Evolutionary conservation across 23 tunicate species (phyloP).

Genomic region (Botrylloides violaceus): DNA sequence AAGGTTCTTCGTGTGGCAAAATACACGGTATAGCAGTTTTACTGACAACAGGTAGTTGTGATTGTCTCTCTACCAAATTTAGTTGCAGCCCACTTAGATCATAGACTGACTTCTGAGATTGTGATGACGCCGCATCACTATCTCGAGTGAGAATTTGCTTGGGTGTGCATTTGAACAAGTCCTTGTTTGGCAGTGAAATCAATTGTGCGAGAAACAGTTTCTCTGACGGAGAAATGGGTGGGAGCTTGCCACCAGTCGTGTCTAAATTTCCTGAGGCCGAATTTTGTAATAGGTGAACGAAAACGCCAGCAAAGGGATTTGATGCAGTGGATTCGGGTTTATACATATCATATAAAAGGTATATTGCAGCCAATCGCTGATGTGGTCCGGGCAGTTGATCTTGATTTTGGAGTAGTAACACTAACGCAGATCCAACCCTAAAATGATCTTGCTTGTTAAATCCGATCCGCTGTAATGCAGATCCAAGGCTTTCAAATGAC

Average conservation of each 20-base stretch:
- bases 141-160: conserved; percentile 26
- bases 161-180: conserved; percentile 74
- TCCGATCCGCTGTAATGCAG: conserved; percentile 75
- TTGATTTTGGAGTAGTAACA: conserved; percentile 64
- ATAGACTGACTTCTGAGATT: conserved; percentile 18
- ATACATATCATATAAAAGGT: conserved; percentile 82
- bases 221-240: conserved; percentile 48
- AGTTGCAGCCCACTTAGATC: conserved; percentile 88
- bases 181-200: conserved; percentile 55
- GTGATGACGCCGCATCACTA: conserved; percentile 5
- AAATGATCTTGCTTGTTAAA: conserved; percentile 89
- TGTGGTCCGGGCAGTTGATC: conserved; percentile 76
- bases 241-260: conserved; percentile 37
- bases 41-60: conserved; percentile 59
- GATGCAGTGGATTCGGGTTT: conserved; percentile 58
- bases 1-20: conserved; percentile 42
- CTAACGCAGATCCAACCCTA: conserved; percentile 68
- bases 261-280: neutral
- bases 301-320: conserved; percentile 87
- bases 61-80: conserved; percentile 74
- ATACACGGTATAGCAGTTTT: conserved; percentile 72
- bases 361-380: conserved; percentile 80
- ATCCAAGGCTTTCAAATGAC: conserved; percentile 48
- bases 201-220: conserved; percentile 68
- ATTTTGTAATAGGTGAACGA: conserved; percentile 63